Evolutionary conservation across 1,140 invertebrate species (phyloP).

Genomic region (Neotoxoptera formosana): DNA sequence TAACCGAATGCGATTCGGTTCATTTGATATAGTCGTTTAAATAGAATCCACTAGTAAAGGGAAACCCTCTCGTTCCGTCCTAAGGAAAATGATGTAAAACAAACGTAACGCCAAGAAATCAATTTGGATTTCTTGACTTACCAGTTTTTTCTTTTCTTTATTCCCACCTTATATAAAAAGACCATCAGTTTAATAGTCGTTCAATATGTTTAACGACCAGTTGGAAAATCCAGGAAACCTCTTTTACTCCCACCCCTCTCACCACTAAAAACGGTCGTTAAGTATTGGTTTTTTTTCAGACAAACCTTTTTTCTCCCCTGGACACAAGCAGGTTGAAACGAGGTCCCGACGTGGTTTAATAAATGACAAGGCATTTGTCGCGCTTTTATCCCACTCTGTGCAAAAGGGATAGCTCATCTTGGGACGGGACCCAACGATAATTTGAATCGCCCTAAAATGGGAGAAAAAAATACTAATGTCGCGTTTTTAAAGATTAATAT

Average conservation of each 20-base stretch:
- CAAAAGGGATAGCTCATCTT: slow-evolving; percentile 52
- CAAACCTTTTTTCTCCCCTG: slow-evolving; percentile 51
- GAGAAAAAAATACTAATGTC: slow-evolving; percentile 56
- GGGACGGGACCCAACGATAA: slow-evolving; percentile 52
- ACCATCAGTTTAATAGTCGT: slow-evolving; percentile 53
- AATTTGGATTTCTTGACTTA: slow-evolving; percentile 43
- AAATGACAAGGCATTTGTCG: slow-evolving; percentile 57
- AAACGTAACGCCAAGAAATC: slow-evolving; percentile 42
- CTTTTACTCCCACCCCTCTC: background rate
- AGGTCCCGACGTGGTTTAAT: slow-evolving; percentile 46
- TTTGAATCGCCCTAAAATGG: slow-evolving; percentile 44
- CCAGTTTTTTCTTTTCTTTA: slow-evolving; percentile 9
- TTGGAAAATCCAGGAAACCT: slow-evolving; percentile 50
- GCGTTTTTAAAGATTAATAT: slow-evolving; percentile 55
- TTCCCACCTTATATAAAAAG: slow-evolving; percentile 44
- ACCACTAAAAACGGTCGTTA: slow-evolving; percentile 48
- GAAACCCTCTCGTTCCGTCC: background rate
- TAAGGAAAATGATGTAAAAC: slow-evolving; percentile 37
- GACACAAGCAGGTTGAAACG: slow-evolving; percentile 51
- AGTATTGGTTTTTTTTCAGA: slow-evolving; percentile 54
- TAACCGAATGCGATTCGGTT: slow-evolving; percentile 40
- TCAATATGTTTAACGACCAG: slow-evolving; percentile 55
- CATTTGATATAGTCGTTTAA: slow-evolving; percentile 42
- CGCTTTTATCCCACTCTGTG: slow-evolving; percentile 37
- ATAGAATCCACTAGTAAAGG: background rate